Evolutionary conservation across 2,888 invertebrate genomes (phyloP).

Genomic region (Theodoxus fluviatilis): DNA sequence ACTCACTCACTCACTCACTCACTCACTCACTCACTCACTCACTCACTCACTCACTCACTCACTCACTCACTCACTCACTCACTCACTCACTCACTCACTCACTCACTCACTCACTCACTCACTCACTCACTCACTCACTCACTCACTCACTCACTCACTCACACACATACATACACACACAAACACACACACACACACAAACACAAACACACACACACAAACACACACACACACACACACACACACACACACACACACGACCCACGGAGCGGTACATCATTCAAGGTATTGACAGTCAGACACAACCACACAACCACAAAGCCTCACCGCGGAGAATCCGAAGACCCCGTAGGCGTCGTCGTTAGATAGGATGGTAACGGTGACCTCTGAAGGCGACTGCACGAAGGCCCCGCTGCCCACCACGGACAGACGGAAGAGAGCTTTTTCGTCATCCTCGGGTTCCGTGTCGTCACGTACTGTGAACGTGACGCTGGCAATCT

Average conservation of each 20-base stretch:
- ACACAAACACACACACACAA: background rate
- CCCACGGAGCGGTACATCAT: background rate
- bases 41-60: too few species aligned
- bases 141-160: background rate
- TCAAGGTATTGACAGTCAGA: background rate
- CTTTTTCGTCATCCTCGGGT: conserved; percentile 57
- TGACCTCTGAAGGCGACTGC: conserved; percentile 39
- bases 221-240: conserved; percentile 1
- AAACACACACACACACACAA: background rate
- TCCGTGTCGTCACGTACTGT: conserved; percentile 53
- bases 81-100: too few species aligned
- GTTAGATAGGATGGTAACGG: conserved; percentile 55
- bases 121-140: background rate
- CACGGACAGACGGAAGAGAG: conserved; percentile 42
- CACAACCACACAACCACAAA: conserved; percentile 3
- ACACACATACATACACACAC: conserved; percentile 2
- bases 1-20: too few species aligned
- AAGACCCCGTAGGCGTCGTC: conserved; percentile 63
- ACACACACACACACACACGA: conserved; percentile 12
- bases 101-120: background rate
- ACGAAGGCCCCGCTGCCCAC: conserved; percentile 38
- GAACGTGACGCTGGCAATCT: conserved; percentile 45
- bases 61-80: too few species aligned
- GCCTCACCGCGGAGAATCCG: conserved; percentile 51
- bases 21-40: too few species aligned